phyloP scores from a whole-genome alignment of 2,888 invertebrate species.

The Villa cingulata region DNA sequence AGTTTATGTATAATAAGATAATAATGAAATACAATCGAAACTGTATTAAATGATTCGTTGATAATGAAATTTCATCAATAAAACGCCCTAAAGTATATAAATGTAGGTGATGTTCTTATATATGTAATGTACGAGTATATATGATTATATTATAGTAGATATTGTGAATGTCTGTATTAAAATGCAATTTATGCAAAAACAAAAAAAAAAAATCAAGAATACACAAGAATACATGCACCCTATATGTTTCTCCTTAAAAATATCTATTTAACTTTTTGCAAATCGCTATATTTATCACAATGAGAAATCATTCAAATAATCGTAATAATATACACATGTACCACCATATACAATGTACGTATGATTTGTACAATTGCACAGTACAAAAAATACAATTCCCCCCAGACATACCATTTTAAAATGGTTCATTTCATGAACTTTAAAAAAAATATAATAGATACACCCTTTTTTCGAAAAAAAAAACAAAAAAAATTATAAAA shows the following conservation, averaged over 20 bases:
- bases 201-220: not conserved
- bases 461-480: not conserved
- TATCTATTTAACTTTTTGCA: not conserved
- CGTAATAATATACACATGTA: not conserved
- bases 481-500: no score
- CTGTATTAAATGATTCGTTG: no score
- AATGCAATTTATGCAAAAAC: not conserved
- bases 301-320: slow-evolving; percentile 6
- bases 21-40: no score
- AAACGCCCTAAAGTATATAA: no score
- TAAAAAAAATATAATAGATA: not conserved
- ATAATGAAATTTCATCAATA: no score
- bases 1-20: no score
- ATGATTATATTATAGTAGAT: no score
- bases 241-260: not conserved
- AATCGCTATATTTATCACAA: slow-evolving; percentile 6
- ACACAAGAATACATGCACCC: not conserved
- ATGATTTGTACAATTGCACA: no score
- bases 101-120: no score
- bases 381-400: not conserved
- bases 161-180: no score
- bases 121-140: no score
- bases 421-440: not conserved
- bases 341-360: no score
- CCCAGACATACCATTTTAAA: not conserved